phyloP scores from a whole-genome alignment of 2,797 vertebrate species.

The Sebastes itinus region DNA sequence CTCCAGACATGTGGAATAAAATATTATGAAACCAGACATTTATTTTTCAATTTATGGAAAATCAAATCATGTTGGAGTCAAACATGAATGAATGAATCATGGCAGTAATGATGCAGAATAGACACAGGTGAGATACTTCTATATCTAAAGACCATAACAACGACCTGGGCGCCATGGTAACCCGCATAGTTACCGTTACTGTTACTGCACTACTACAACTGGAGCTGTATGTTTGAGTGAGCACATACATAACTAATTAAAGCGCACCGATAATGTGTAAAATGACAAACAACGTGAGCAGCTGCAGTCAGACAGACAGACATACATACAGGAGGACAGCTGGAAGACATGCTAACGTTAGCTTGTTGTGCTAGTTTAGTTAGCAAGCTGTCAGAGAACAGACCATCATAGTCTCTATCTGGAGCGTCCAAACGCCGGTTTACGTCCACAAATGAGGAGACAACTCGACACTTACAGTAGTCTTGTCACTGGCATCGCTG shows the following conservation, averaged over 20 bases:
- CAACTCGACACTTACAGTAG: constrained; percentile 70
- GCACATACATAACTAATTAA: rapidly evolving
- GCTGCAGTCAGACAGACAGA: neutral
- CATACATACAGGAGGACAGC: neutral
- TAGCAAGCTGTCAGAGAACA: neutral
- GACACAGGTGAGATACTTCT: neutral
- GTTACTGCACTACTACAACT: neutral
- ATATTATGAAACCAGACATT: neutral
- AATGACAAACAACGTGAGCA: neutral
- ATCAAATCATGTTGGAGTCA: neutral
- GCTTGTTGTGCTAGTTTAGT: constrained; percentile 7
- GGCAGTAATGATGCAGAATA: too few relatives aligned
- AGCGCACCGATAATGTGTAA: too few relatives aligned
- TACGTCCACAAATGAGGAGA: neutral
- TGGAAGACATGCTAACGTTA: constrained; percentile 25
- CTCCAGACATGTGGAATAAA: neutral
- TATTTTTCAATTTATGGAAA: neutral
- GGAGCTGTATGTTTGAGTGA: neutral
- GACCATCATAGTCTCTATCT: too few relatives aligned
- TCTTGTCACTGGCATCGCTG: constrained; percentile 67
- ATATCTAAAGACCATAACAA: neutral
- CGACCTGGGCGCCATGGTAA: neutral
- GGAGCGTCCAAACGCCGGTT: neutral
- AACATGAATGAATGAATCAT: neutral
- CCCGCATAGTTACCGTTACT: neutral